Base-by-base conservation (phyloP, 2,113 vertebrate species). In the Peromyscus polionotus region DNA sequence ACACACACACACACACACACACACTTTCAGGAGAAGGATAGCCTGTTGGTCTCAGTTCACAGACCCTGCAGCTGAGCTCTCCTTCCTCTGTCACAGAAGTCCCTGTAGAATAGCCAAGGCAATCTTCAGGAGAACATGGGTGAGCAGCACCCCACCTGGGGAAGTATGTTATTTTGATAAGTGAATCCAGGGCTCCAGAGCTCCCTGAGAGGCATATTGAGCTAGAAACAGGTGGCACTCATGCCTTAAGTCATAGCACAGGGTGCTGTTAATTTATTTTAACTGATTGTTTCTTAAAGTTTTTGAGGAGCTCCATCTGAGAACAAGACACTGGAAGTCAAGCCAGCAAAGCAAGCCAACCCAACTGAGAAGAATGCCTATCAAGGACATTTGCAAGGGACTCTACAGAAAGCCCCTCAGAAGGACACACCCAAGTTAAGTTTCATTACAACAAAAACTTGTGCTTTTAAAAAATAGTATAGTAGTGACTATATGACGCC, bases 271-370 rank as follows among this genome's bases (percentile, higher is more conserved):
- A 45, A 79, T 90, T 87, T 79, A 51, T 84, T 79, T 75, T 75
- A 84, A 95, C 57, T 84, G 63, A 86, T 54, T 76, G 72, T 65
- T 7, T 51, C 48, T 86, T 9, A 83, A 2, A 1, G n/a, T 33
- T 81, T 54, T 67, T 22, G 24, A 54, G 84, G 86, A 22, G 39
- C 68, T 75, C 70, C 31, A 9, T 31, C 79, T 33, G 51, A 85
- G 59, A 51, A 65, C 3, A 36, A 87, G 68, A 7, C 22, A 28
- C 22, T 19, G 36, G 70, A 65, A 48, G 14, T 28, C 14, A 45
- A 51, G 22, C 7, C 20, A 31, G 1, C 4, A 1, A 19, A 59
- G 12, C 2, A 1, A 2, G n/a, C 16, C 9, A 1, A 67, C 36
- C 54, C 36, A 70, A 54, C 51, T 4, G 12, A 48, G 51, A 54